Base-by-base conservation (phyloP, 2,888 invertebrate genomes). In the Dynastes grantii region DNA sequence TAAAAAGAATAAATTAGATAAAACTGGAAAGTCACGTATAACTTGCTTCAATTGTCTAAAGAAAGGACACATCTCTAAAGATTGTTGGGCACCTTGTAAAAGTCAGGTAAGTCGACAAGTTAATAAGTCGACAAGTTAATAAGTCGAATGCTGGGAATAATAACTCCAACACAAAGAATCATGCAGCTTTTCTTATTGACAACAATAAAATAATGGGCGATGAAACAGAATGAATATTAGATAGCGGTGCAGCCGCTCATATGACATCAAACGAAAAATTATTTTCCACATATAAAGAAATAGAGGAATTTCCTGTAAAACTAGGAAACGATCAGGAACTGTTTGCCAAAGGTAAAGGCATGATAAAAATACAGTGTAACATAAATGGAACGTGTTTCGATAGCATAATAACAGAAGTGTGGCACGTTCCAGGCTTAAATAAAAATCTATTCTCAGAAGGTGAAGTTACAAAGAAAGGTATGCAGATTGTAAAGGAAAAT, bases 361-460 rank as follows among this genome's bases (percentile, higher is more conserved):
- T 64, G 11, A 77, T 86, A 2, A 55, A 80, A 27, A 81, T 86
- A 29, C 77, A 83, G 70, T 86, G 85, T 16, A 16, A 16, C 16
- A 16, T 16, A 16, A 16, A 16, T 16, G 85, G 68, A 79, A 29
- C 58, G 78, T 29, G 67, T 81, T 3, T 22, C 65, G 2, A 81
- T 86, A 32, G 75, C 16, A 16, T 16, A 16, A 81, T 2, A 79
- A 85, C 80, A 16, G 16, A 16, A 16, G 82, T 84, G 51, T 70
- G 84, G 77, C 86, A 85, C 82, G 84, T 88, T 3, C 87, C 86
- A 9, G 81, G 80, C 0, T 79, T 88, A n/a, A 67, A 80, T 13
- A 84, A 84, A 80, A 87, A 87, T 76, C 68, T 87, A 11, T 86
- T 87, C 76, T 88, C 86, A 0, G 86, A 87, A 79, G 87, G 86